phyloP scores from a whole-genome alignment of 2,113 vertebrate species.

The Asarcornis scutulata region DNA sequence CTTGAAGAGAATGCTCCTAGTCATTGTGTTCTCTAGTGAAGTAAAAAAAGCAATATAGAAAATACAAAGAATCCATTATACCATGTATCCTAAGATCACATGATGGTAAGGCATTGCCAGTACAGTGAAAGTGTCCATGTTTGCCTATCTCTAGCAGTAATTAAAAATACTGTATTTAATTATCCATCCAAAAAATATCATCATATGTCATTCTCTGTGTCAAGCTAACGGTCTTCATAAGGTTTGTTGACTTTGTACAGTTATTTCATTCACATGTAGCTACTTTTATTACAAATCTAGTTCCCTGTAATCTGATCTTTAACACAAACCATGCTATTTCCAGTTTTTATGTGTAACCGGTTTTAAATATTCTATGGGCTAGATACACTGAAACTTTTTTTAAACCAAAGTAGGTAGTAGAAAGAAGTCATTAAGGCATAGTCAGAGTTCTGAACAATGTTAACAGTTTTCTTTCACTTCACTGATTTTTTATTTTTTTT shows the following conservation, averaged over 20 bases:
- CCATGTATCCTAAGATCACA: not conserved
- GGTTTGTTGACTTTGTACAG: not conserved
- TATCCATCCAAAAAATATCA: not conserved
- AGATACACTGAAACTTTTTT: conserved; percentile 7
- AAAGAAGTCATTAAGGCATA: not conserved
- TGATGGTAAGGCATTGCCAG: not conserved
- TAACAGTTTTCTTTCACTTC: not conserved
- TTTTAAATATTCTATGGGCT: conserved; percentile 5
- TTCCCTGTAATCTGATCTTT: not conserved
- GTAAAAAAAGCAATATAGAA: not conserved
- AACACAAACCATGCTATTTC: not conserved
- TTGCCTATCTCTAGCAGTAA: not conserved
- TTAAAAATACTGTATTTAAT: not conserved
- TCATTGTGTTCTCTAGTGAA: not conserved
- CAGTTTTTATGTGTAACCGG: not conserved
- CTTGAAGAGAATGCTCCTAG: not conserved
- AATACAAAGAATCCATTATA: not conserved
- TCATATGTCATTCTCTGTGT: not conserved
- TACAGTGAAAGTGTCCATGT: not conserved
- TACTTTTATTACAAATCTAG: not conserved
- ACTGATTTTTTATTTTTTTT: not conserved
- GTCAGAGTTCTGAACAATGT: not conserved
- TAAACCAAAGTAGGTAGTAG: not conserved
- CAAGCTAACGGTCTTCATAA: not conserved
- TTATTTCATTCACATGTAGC: not conserved